Percentiles rank a stretch among this genome's conserved stretches.
phyloP scores from a whole-genome alignment of 2,797 vertebrate genomes.

The Gymnothorax javanicus region DNA sequence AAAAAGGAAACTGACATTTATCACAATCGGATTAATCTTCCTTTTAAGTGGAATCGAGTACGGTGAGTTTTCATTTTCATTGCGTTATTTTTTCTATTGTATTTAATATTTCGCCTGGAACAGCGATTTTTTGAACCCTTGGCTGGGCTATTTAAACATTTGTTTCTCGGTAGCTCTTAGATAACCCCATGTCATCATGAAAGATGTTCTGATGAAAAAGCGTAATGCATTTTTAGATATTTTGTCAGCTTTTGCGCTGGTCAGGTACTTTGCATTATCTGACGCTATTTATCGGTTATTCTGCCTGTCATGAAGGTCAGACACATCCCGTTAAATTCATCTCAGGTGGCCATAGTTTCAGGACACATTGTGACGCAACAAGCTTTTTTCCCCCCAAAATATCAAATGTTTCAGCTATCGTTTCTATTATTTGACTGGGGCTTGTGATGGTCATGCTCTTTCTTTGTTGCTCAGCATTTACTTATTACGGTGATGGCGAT shows the following conservation, averaged over 20 bases:
- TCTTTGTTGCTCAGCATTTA: background rate
- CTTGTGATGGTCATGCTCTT: background rate
- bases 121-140: background rate
- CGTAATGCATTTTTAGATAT: background rate
- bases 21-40: slow-evolving; percentile 78
- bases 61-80: slow-evolving; percentile 61
- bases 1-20: slow-evolving; percentile 72
- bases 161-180: background rate
- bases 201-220: background rate
- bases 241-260: background rate
- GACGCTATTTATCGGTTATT: no score
- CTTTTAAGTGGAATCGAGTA: slow-evolving; percentile 82
- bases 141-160: background rate
- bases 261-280: no score
- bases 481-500: background rate
- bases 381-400: no score
- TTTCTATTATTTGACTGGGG: no score
- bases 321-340: no score
- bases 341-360: no score
- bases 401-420: no score
- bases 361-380: no score
- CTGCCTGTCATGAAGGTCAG: no score
- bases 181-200: background rate
- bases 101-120: background rate
- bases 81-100: background rate